Evolutionary conservation across 2,888 invertebrate genomes (phyloP), one percentile per base, ranked within the genome.

Genomic region (Drosophila pegasa): DNA sequence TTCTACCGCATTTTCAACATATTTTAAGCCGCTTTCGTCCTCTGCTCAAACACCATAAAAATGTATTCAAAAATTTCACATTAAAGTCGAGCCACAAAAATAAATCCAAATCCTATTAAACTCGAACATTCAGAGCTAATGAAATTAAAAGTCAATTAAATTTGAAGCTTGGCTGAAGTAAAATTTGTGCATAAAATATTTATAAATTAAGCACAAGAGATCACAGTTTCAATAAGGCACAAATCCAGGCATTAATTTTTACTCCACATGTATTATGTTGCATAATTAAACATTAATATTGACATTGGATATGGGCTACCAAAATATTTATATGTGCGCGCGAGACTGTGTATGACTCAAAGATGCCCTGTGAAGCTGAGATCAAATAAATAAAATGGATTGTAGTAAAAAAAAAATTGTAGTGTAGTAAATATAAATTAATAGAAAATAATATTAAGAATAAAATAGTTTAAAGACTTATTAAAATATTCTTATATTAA

Each of bases 71-170:
- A 51, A 37, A 51, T 45, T 16, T 40, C 20, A 29, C 41, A 43
- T 52, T 14, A 35, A 59, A 59, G 10, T 33, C 43, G 2, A 18
- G 10, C 20, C 43, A 64, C 76, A 66, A 84, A 87, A 71, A 48
- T 60, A 68, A 55, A 62, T 48, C 16, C 10, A 75, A 81, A 81
- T 61, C 56, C 58, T 61, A 87, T 84, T 73, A 73, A 61, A 33
- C 56, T 59, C 18, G 52, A 35, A 60, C 50, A 59, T 64, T 69
- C 63, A 64, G 65, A 67, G 58, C 69, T 69, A 81, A 88, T 82
- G 64, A 82, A 86, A 86, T 88, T 72, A 86, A 88, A 75, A 68
- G 83, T 80, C 84, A 79, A 83, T 88, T 76, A 71, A 79, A 79
- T 52, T 64, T 45, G 47, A 47, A 71, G 51, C 59, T 50, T 59